phyloP scores from a whole-genome alignment of 2,113 vertebrate genomes.

The Corythoichthys intestinalis region DNA sequence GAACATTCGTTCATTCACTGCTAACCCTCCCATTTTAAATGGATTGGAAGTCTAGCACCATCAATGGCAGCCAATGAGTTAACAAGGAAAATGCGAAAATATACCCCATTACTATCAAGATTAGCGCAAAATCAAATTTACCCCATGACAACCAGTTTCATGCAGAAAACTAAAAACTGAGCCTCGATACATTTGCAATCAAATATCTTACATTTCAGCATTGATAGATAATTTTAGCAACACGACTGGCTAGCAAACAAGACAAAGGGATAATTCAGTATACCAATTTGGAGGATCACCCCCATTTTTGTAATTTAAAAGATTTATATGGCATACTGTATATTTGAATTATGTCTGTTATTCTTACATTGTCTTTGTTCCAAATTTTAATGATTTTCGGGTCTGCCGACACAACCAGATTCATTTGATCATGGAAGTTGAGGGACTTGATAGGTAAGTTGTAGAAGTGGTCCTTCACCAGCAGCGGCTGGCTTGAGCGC shows the following conservation, averaged over 20 bases:
- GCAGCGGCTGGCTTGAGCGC: constrained; percentile 83
- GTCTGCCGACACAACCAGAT: constrained; percentile 89
- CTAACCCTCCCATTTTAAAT: no score
- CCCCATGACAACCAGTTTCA: no score
- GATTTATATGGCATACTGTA: not conserved
- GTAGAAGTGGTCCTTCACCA: constrained; percentile 94
- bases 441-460: constrained; percentile 89
- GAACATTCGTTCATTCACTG: no score
- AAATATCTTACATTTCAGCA: no score
- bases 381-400: constrained; percentile 95
- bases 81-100: no score
- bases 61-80: no score
- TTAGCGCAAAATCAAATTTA: no score
- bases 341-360: not conserved
- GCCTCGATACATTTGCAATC: no score
- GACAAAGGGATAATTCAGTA: not conserved
- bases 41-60: no score
- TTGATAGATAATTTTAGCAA: no score
- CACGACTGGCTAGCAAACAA: not conserved
- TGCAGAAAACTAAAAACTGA: no score
- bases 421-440: constrained; percentile 83
- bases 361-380: constrained; percentile 87
- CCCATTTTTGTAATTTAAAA: not conserved
- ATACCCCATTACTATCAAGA: no score
- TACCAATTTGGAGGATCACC: not conserved